Base-by-base conservation (phyloP, 2,888 invertebrate species). In the Venustoraphidia nigricollis region DNA sequence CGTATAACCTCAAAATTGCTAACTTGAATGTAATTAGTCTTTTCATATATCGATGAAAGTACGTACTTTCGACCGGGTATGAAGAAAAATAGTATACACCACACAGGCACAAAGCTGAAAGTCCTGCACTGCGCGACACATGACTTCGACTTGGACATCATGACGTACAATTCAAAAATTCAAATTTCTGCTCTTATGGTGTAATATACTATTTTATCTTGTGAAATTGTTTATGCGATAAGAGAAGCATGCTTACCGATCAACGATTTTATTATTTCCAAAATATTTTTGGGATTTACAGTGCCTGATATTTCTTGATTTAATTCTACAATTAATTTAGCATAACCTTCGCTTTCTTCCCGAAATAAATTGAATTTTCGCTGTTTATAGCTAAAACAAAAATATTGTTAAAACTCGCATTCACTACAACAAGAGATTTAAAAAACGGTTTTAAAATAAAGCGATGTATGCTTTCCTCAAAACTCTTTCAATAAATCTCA, bases 291-390 rank as follows among this genome's bases (percentile, higher is more conserved):
- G 56, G 82, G 77, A 53, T 78, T 77, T 47, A 75, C 73, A 54
- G 75, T 71, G 38, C 55, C 65, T 49, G 73, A 75, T 54, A 79
- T 73, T 59, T 88, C 85, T 66, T 91, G 90, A 73, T 90, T 91
- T 51, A 98, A 70, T 72, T 96, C 96, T 13, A 91, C 85, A 50
- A 95, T 82, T 42, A 97, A 72, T 67, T 99, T 99, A 2, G 97
- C 88, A 71, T 94, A 99, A 8, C 98, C 98, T 73, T 99, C 98
- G 69, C 90, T 94, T 71, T 99, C 98, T 71, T 99, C 98, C 47
- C 98, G 79, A 62, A 97, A 87, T 59, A 99, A 75, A 72, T 99
- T 99, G 67, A 96, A 99, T 63, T 99, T 97, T 59, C 95, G 83
- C 68, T 99, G 98, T 66, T 98, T 99, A 67, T 97, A 99, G 67